phyloP scores from a whole-genome alignment of 2,797 vertebrate genomes.

The Phyllotis vaccarum region DNA sequence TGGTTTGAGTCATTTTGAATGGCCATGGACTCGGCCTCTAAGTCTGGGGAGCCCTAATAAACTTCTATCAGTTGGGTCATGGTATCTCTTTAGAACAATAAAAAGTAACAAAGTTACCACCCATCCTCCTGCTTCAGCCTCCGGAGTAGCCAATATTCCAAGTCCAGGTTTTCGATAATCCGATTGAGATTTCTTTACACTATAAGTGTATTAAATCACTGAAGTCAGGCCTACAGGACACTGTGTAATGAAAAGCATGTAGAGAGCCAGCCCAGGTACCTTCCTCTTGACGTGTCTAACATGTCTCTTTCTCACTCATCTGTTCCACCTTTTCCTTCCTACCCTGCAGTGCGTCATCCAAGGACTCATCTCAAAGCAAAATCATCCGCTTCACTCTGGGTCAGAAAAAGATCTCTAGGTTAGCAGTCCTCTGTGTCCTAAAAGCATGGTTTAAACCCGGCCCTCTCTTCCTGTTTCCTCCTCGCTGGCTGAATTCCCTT shows the following conservation, averaged over 20 bases:
- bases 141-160: neutral
- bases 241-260: accelerated
- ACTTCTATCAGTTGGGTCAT: neutral
- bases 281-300: neutral
- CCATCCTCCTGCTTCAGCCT: neutral
- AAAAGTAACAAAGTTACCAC: neutral
- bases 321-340: conserved; percentile 89
- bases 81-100: neutral
- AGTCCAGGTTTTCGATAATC: neutral
- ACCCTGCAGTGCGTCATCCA: conserved; percentile 91
- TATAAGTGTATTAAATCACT: neutral
- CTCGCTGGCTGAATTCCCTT: conserved; percentile 66
- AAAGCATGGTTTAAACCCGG: conserved; percentile 86
- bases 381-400: conserved; percentile 98
- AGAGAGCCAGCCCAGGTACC: neutral
- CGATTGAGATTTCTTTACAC: neutral
- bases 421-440: conserved; percentile 89
- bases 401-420: conserved; percentile 99
- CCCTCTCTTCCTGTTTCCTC: neutral
- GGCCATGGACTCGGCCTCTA: neutral
- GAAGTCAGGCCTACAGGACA: neutral
- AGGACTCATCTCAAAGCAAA: conserved; percentile 97
- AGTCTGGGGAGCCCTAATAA: neutral
- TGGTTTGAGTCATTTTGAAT: neutral
- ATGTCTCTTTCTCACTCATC: conserved; percentile 81